A percentile compares a stretch with the other conserved stretches of the same genome.
Conservation (phyloP, 1,140 invertebrate genomes). For the Formica exsecta region DNA sequence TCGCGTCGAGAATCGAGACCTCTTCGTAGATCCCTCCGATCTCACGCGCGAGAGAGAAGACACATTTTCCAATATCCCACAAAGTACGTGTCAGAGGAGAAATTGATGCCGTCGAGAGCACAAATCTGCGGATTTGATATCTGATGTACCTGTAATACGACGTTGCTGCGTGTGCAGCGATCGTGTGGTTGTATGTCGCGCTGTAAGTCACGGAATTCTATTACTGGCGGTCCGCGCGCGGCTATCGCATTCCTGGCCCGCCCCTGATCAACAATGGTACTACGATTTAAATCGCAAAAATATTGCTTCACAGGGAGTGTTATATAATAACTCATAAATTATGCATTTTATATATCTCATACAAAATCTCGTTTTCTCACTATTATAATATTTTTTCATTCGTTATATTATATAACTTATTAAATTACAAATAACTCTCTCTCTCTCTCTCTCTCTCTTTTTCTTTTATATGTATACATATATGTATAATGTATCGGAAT, state of each 20-base stretch:
- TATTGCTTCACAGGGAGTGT: neutral
- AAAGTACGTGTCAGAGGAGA: constrained; percentile 56
- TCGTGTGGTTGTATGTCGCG: constrained; percentile 30
- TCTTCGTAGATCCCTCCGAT: constrained; percentile 47
- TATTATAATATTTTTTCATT: neutral
- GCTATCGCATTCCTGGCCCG: neutral
- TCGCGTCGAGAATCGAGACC: constrained; percentile 41
- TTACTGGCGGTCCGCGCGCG: constrained; percentile 3
- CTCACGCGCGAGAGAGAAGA: constrained; percentile 32
- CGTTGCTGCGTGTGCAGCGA: neutral
- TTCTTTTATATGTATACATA: too few relatives aligned
- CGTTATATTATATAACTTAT: neutral
- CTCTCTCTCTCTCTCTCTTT: too few relatives aligned
- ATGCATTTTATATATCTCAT: neutral
- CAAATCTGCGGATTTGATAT: constrained; percentile 63
- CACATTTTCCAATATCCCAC: constrained; percentile 57
- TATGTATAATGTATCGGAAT: too few relatives aligned
- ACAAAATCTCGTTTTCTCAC: neutral
- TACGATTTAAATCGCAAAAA: constrained; percentile 14
- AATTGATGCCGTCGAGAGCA: constrained; percentile 57
- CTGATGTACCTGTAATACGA: constrained; percentile 36
- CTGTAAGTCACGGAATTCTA: constrained; percentile 53
- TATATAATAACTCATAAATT: neutral
- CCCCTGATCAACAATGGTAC: neutral
- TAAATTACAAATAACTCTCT: too few relatives aligned